Base-by-base conservation (phyloP, 2,797 vertebrate species). In the Eutrigla gurnardus region DNA sequence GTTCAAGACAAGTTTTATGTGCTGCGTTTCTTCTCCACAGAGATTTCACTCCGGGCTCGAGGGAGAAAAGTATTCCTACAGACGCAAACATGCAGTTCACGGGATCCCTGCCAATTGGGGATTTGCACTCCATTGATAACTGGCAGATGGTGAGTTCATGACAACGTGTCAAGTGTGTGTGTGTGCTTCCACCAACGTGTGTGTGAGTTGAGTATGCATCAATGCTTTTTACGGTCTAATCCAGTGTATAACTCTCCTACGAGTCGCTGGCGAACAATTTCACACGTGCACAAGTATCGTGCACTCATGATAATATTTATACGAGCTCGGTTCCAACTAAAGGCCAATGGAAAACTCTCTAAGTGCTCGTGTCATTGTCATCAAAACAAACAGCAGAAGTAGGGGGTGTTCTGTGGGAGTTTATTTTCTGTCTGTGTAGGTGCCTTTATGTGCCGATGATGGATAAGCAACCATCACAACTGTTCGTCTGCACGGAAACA, bases 71-170 rank as follows among this genome's bases (percentile, higher is more conserved):
- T 73, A 25, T 72, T 74, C 70, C 85, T 82, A 55, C 65, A n/a
- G 45, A 80, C 6, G 2, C 55, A 80, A 62, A 72, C 77, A 73
- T 75, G 53, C 80, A 67, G 68, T 39, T 82, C 17, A 32, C 50
- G 11, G 58, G 74, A 67, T 54, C 17, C 4, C 42, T 80, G 88
- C 89, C 90, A 85, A 32, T 6, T 35, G 47, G 39, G 77, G 75
- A 86, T 83, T 92, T 77, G 50, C 85, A 86, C 75, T 81, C 55
- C 47, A 37, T 42, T 87, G 85, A 92, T 86, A 89, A 90, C 63
- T 88, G 88, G 77, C 87, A 88, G 89, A 84, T 88, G 82, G 49
- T 61, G 86, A 83, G 62, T 91, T 93, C 76, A 83, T 82, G 87
- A 92, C 90, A 86, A 86, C 40, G 70, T 92, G 92, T 90, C 80